Base-by-base conservation (phyloP, 1,140 invertebrate species). In the Antheraea mylitta region DNA sequence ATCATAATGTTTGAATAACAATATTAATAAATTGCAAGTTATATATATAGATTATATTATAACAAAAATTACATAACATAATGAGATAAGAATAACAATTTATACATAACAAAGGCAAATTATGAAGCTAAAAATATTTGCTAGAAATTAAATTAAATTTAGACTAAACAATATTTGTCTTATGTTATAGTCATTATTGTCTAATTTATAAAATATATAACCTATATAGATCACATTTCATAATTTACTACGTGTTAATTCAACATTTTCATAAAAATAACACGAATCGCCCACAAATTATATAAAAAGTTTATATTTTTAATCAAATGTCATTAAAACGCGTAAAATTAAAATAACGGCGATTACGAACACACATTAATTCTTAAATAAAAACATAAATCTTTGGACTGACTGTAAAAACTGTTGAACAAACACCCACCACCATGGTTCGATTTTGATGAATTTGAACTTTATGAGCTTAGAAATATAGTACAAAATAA, bases 351-450 rank as follows among this genome's bases (percentile, higher is more conserved):
- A 87, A 86, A 90, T 91, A 91, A 85, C 85, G 82, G 75, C 82
- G 85, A 89, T 86, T 86, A 86, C 88, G 83, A 84, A 87, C 83
- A 87, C 83, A 86, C 83, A 90, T 90, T 89, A 91, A 88, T 87
- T 90, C 85, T 84, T 87, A 90, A 90, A 91, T 91, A 90, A 90
- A 91, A 91, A 91, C 89, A 91, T 91, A 91, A 91, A 91, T 91
- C 88, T 91, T 72, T 76, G 77, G 72, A 71, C 76, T 76, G 82
- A 86, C 84, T 88, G 77, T 82, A 83, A 82, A 87, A 78, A 88
- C 82, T 84, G 76, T 82, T 86, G 88, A 86, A 89, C 81, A 90
- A 85, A 90, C 89, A 90, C 88, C 87, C 88, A 90, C 87, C 85
- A 78, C 71, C 78, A 62, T 69, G 66, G 11, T 36, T 68, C n/a